Evolutionary conservation across 1,140 invertebrate genomes (phyloP).

Genomic region (Ceratina japonica): DNA sequence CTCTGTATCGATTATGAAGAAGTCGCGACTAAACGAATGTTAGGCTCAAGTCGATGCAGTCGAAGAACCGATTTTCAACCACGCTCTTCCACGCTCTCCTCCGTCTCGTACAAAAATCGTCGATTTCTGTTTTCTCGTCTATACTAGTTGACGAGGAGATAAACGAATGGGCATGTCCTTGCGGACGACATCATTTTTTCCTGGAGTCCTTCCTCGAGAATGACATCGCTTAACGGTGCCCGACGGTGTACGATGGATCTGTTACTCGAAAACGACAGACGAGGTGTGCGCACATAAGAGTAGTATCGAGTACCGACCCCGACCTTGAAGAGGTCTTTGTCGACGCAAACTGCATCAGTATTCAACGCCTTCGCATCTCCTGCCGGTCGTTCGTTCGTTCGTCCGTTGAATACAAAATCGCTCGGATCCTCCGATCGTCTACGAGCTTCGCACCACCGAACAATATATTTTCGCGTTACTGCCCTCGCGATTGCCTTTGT

Average conservation of each 20-base stretch:
- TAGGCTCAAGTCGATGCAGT: too few species aligned
- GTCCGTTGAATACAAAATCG: conserved; percentile 67
- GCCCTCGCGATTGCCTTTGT: conserved; percentile 32
- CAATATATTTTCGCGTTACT: conserved; percentile 66
- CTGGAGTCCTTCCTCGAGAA: too few species aligned
- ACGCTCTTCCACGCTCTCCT: too few species aligned
- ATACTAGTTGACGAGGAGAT: too few species aligned
- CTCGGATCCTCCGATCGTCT: conserved; percentile 25
- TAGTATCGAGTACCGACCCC: conserved; percentile 63
- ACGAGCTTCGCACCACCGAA: conserved; percentile 64
- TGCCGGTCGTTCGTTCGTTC: conserved; percentile 47
- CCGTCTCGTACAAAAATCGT: too few species aligned
- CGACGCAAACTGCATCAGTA: conserved; percentile 69
- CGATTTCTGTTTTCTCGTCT: too few species aligned
- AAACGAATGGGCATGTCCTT: too few species aligned
- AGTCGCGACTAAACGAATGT: too few species aligned
- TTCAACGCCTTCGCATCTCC: conserved; percentile 73
- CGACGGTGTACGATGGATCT: not conserved
- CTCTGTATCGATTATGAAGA: too few species aligned
- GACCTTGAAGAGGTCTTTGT: conserved; percentile 76
- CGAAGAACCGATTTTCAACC: too few species aligned
- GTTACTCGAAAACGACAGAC: conserved; percentile 41
- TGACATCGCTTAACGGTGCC: conserved; percentile 28
- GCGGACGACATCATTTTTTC: too few species aligned
- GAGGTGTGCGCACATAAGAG: conserved; percentile 7